Evolutionary conservation across 2,797 vertebrate genomes (phyloP).

Genomic region (Synaphobranchus kaupii): DNA sequence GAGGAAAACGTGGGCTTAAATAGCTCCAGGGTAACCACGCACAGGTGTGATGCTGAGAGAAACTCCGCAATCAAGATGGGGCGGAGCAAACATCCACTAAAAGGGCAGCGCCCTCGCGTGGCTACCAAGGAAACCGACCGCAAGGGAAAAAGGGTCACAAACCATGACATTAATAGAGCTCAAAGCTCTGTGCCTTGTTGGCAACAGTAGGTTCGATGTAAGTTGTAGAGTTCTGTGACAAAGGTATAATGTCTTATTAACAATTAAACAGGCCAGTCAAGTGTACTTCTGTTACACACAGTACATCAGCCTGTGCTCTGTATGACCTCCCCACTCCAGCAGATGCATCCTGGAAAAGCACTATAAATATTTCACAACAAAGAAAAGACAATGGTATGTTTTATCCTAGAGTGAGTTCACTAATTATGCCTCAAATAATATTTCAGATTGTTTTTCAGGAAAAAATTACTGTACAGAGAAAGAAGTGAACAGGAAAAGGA

Average conservation of each 20-base stretch:
- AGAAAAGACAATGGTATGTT: not conserved
- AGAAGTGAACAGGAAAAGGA: not conserved
- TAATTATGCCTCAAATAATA: not conserved
- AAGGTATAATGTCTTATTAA: conserved; percentile 66
- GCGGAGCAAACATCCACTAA: too few relatives aligned
- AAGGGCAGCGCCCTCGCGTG: too few relatives aligned
- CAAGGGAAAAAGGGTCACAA: too few relatives aligned
- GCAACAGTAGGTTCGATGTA: not conserved
- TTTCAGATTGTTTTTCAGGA: not conserved
- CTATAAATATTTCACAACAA: not conserved
- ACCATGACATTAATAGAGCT: too few relatives aligned
- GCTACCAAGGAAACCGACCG: too few relatives aligned
- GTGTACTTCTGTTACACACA: not conserved
- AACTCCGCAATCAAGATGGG: too few relatives aligned
- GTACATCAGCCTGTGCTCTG: not conserved
- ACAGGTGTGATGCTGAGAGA: too few relatives aligned
- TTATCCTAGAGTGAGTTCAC: not conserved
- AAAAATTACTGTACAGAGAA: not conserved
- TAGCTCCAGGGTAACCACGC: too few relatives aligned
- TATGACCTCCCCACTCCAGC: not conserved
- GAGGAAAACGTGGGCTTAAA: too few relatives aligned
- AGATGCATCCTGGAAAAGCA: too few relatives aligned
- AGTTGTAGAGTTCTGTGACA: conserved; percentile 43
- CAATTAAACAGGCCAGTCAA: conserved; percentile 38
- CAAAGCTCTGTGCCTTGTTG: not conserved